A percentile compares a stretch with the other conserved stretches of the same genome.
Conservation (phyloP, 2,113 vertebrate species). For the Thamnaconus septentrionalis region DNA sequence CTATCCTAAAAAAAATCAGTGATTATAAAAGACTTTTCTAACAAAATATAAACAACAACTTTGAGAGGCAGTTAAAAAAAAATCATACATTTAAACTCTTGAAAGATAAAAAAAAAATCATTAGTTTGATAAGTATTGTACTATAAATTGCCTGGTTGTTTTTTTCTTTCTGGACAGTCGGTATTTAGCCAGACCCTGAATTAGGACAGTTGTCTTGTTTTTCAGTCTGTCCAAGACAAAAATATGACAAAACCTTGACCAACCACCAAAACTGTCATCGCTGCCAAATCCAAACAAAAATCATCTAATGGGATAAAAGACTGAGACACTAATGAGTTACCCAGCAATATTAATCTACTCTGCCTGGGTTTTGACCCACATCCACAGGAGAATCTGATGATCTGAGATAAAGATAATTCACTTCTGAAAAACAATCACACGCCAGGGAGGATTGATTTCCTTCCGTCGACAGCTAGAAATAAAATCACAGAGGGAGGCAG, state of each 20-base stretch:
- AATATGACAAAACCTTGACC: conserved; percentile 16
- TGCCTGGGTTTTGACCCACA: conserved; percentile 42
- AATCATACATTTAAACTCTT: too few relatives aligned
- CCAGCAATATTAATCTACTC: neutral
- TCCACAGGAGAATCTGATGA: conserved; percentile 3
- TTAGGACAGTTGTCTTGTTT: neutral
- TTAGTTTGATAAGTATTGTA: too few relatives aligned
- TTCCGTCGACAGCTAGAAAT: neutral
- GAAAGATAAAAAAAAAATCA: too few relatives aligned
- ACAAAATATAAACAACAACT: too few relatives aligned
- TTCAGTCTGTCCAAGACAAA: conserved; percentile 8
- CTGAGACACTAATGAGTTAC: conserved; percentile 32
- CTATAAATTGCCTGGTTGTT: too few relatives aligned
- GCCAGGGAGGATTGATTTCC: neutral
- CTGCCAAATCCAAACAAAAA: neutral
- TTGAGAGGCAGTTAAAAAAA: too few relatives aligned
- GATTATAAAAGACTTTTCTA: too few relatives aligned
- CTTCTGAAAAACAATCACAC: neutral
- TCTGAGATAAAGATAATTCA: conserved; percentile 6
- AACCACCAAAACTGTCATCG: neutral
- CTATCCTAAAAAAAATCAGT: too few relatives aligned
- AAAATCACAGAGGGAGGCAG: neutral
- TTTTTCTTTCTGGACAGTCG: too few relatives aligned
- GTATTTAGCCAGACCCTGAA: too few relatives aligned
- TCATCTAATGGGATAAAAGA: conserved; percentile 9